phyloP scores from a whole-genome alignment of 2,888 invertebrate species.

The Adelphocoris suturalis region DNA sequence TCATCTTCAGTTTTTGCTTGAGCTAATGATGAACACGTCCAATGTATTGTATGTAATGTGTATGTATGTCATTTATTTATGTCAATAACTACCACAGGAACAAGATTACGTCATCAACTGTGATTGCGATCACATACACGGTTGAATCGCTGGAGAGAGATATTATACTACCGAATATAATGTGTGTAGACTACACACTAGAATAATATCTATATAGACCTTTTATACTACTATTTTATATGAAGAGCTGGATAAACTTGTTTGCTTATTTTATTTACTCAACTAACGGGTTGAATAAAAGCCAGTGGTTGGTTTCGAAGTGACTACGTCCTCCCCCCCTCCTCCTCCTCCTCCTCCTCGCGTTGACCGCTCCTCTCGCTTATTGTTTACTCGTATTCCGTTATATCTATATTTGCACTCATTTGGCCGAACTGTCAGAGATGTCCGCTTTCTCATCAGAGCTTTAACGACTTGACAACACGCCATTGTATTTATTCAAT shows the following conservation, averaged over 20 bases:
- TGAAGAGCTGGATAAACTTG: background rate
- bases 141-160: too few relatives aligned
- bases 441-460: background rate
- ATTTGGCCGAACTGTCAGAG: constrained; percentile 28
- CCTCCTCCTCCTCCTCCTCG: background rate
- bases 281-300: background rate
- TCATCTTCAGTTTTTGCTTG: too few relatives aligned
- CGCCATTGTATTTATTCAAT: constrained; percentile 32
- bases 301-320: background rate
- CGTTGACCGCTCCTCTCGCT: background rate
- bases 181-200: background rate
- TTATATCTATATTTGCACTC: constrained; percentile 36
- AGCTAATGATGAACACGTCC: too few relatives aligned
- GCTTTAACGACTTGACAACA: background rate
- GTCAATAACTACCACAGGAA: too few relatives aligned
- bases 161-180: too few relatives aligned
- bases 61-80: too few relatives aligned
- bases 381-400: constrained; percentile 35
- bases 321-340: background rate
- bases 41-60: too few relatives aligned
- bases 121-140: too few relatives aligned
- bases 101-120: too few relatives aligned
- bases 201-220: background rate
- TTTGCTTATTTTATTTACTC: constrained; percentile 22
- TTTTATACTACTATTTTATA: background rate